Base-by-base conservation (phyloP, 2,888 invertebrate species). In the Ormyrus labotus region DNA sequence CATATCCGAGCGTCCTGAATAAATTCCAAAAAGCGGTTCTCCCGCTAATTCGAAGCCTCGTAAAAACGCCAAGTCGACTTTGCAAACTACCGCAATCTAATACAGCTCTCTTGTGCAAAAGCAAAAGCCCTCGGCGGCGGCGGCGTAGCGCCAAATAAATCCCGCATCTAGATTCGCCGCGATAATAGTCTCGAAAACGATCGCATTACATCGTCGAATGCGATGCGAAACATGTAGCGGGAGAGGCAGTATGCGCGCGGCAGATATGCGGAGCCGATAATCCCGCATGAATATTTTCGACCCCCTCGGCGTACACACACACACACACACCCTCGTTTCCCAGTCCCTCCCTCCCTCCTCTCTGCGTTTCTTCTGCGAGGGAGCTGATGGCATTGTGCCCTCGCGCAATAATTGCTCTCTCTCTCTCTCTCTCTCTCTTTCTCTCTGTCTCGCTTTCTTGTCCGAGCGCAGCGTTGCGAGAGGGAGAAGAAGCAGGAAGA, bases 331-430 rank as follows among this genome's bases (percentile, higher is more conserved):
- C 19, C 79, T 71, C 9, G 57, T 57, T 4, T 7, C 47, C 34
- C 75, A 78, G 81, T 80, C 47, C 58, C 13, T 58, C 11, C 50
- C 50, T 13, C 45, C 51, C 10, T 63, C 47, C 48, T 55, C 47
- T 13, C n/a, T 64, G 13, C 48, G 53, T 11, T 5, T 63, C 47
- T 11, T 63, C n/a, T 11, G 45, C 11, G 63, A 47, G 7, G 19
- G 47, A 19, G 58, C 7, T 60, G 47, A 8, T 19, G 82, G 85
- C 87, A 87, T 88, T 88, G 89, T 88, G 87, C 85, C 84, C 50
- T 86, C 87, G 88, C 88, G 89, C 87, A 89, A 89, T 89, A 90
- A 90, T 90, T 89, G 89, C 87, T 85, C 86, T 69, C 47, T 67
- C 55, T 63, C 51, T 70, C 63, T 64, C 58, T 19, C 60, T 57